Percentiles rank a stretch among this genome's conserved stretches.
phyloP scores from a whole-genome alignment of 2,797 vertebrate species.

The Sciurus vulgaris region DNA sequence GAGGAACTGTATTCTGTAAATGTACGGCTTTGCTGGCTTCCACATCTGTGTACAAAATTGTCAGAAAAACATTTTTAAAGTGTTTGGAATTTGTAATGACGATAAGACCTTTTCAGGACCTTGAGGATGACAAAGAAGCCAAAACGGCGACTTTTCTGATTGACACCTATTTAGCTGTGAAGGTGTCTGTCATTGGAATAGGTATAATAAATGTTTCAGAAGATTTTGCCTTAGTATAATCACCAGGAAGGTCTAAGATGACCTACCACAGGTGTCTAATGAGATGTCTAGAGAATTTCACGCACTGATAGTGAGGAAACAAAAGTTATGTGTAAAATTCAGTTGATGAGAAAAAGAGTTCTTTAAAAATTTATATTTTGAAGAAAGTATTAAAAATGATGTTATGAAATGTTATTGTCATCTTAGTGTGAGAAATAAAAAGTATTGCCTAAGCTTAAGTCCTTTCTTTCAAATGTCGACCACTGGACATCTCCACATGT shows the following conservation, averaged over 20 bases:
- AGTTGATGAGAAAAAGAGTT: neutral
- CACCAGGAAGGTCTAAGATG: neutral
- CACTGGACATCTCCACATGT: rapidly evolving
- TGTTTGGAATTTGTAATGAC: neutral
- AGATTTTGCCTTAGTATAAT: neutral
- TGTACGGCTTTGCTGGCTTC: neutral
- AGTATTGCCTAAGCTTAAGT: neutral
- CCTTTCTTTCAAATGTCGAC: neutral
- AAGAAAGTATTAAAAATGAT: neutral
- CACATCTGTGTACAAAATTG: neutral
- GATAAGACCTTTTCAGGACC: neutral
- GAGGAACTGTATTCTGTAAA: neutral
- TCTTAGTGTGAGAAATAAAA: neutral
- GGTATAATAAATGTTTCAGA: neutral
- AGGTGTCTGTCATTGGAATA: neutral
- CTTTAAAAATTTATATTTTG: neutral
- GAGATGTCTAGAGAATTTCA: neutral
- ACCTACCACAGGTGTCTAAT: neutral
- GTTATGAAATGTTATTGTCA: neutral
- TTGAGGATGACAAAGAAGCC: neutral
- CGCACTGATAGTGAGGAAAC: neutral
- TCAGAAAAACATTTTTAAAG: neutral
- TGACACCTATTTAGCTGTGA: neutral
- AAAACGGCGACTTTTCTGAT: neutral
- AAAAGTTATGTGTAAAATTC: neutral